Evolutionary conservation across 1,140 invertebrate genomes (phyloP).

Genomic region (Cherax destructor): DNA sequence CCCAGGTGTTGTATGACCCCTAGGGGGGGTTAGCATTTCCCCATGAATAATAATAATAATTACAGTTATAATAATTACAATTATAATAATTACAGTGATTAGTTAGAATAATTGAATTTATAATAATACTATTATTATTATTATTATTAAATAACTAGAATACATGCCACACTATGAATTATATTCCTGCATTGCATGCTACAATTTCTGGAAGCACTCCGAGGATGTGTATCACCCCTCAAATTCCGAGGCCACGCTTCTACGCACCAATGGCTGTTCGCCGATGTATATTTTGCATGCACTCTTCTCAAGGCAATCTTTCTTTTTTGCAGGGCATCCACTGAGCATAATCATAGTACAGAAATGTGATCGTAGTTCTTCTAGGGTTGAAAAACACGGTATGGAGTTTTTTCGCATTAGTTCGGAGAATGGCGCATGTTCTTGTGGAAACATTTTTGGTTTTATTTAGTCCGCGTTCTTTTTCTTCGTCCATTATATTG

Average conservation of each 20-base stretch:
- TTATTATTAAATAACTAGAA: too few species aligned
- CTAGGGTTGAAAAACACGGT: slow-evolving; percentile 57
- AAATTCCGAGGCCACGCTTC: not conserved
- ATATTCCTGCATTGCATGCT: not conserved
- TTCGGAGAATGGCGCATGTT: slow-evolving; percentile 11
- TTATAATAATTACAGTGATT: too few species aligned
- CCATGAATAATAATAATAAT: too few species aligned
- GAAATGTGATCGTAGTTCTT: slow-evolving; percentile 41
- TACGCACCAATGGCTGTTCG: not conserved
- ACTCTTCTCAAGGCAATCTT: slow-evolving; percentile 15
- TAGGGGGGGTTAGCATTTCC: too few species aligned
- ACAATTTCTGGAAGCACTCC: not conserved
- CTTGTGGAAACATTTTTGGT: not conserved
- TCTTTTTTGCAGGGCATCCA: slow-evolving; percentile 56
- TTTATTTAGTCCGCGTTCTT: not conserved
- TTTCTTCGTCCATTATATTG: not conserved
- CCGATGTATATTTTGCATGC: not conserved
- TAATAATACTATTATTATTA: too few species aligned
- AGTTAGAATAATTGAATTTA: too few species aligned
- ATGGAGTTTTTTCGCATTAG: slow-evolving; percentile 32
- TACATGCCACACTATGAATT: not conserved
- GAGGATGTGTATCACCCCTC: not conserved
- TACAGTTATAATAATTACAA: too few species aligned
- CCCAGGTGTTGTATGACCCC: too few species aligned
- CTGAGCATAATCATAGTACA: slow-evolving; percentile 43